Conservation (phyloP, 2,113 vertebrate species). For the Campylorhamphus procurvoides region DNA sequence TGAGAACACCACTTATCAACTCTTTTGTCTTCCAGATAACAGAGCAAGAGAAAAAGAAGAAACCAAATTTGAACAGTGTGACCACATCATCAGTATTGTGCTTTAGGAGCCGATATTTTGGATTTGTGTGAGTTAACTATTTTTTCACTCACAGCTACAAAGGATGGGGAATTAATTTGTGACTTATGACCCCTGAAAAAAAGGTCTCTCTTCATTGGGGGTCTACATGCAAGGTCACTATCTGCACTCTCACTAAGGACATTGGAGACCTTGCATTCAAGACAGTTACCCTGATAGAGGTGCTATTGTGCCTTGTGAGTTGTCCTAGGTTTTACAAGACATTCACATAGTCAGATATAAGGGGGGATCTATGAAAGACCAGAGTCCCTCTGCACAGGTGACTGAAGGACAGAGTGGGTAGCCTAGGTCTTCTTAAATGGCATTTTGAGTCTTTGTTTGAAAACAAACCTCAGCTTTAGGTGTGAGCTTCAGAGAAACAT, state of each 20-base stretch:
- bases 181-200: background rate
- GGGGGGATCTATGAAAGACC: background rate
- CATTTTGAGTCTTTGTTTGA: background rate
- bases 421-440: background rate
- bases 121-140: background rate
- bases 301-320: background rate
- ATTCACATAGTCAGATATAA: background rate
- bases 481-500: background rate
- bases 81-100: background rate
- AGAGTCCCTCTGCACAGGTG: background rate
- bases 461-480: background rate
- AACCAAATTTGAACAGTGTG: background rate
- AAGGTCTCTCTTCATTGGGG: fast-evolving
- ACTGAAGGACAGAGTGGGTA: background rate
- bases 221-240: background rate
- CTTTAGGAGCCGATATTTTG: background rate
- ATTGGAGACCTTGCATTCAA: background rate
- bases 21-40: background rate
- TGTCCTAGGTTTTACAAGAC: background rate
- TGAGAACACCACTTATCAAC: background rate
- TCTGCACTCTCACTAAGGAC: background rate
- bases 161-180: background rate
- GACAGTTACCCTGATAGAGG: background rate
- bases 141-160: background rate
- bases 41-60: background rate